phyloP scores from a whole-genome alignment of 2,797 vertebrate species.

The Anas bernieri region DNA sequence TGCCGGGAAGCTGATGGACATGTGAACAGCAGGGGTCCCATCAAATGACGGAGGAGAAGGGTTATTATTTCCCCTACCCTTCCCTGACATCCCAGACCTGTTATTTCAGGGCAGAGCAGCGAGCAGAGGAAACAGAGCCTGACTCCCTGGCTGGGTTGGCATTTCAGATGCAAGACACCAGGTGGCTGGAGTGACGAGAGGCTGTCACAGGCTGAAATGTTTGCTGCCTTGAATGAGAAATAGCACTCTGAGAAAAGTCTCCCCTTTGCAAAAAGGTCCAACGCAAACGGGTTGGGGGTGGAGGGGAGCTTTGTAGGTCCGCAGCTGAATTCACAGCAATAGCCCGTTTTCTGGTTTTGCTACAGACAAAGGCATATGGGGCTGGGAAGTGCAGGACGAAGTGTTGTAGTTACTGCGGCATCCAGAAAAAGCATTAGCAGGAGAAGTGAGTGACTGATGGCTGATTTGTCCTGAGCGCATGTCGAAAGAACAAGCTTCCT shows the following conservation, averaged over 20 bases:
- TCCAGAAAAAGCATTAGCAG: background rate
- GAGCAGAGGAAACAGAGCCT: slow-evolving; percentile 41
- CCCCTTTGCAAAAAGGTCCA: background rate
- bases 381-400: background rate
- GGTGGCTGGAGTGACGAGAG: slow-evolving; percentile 57
- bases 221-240: slow-evolving; percentile 66
- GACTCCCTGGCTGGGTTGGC: slow-evolving; percentile 45
- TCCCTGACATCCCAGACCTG: slow-evolving; percentile 12
- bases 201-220: slow-evolving; percentile 68
- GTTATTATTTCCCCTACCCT: slow-evolving; percentile 1
- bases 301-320: background rate
- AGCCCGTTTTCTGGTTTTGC: background rate
- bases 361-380: background rate
- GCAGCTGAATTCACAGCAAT: slow-evolving; percentile 32
- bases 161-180: slow-evolving; percentile 58
- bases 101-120: slow-evolving; percentile 58
- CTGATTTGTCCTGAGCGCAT: background rate
- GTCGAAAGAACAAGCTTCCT: background rate
- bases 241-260: slow-evolving; percentile 19
- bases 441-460: background rate
- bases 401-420: background rate
- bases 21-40: background rate
- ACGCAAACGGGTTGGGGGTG: background rate
- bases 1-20: background rate
- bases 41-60: slow-evolving; percentile 30